Percentiles rank a stretch among this genome's conserved stretches.
Evolutionary conservation across 2,797 vertebrate genomes (phyloP).

Genomic region (Chaetophractus vellerosus): DNA sequence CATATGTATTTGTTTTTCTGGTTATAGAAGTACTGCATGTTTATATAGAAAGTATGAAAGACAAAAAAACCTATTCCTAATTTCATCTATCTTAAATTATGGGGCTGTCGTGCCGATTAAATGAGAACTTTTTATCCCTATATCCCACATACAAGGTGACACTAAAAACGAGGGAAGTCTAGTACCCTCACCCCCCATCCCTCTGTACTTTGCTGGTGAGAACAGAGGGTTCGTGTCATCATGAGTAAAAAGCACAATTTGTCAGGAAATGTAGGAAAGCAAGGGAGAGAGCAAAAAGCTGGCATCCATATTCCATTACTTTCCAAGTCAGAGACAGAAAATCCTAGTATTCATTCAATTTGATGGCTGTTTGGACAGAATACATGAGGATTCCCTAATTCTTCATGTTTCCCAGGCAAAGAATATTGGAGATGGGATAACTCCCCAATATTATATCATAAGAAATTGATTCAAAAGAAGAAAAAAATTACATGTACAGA

Average conservation of each 20-base stretch:
- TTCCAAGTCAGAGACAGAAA: conserved; percentile 1
- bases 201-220: neutral
- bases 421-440: neutral
- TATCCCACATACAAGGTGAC: neutral
- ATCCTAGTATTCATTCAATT: neutral
- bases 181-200: neutral
- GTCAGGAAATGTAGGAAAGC: neutral
- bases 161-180: neutral
- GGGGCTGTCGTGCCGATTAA: neutral
- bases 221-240: neutral
- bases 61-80: neutral
- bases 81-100: conserved; percentile 19
- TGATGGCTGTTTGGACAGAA: conserved; percentile 46
- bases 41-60: conserved; percentile 52
- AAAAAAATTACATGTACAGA: neutral
- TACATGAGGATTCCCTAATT: neutral
- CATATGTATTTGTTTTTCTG: conserved; percentile 17
- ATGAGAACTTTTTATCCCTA: neutral
- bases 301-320: conserved; percentile 17
- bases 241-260: neutral
- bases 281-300: neutral
- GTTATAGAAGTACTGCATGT: neutral
- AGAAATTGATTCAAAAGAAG: conserved; percentile 17
- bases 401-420: neutral
- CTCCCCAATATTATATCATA: neutral